Conservation (phyloP, 2,888 invertebrate genomes). For the Helicoverpa assulta region DNA sequence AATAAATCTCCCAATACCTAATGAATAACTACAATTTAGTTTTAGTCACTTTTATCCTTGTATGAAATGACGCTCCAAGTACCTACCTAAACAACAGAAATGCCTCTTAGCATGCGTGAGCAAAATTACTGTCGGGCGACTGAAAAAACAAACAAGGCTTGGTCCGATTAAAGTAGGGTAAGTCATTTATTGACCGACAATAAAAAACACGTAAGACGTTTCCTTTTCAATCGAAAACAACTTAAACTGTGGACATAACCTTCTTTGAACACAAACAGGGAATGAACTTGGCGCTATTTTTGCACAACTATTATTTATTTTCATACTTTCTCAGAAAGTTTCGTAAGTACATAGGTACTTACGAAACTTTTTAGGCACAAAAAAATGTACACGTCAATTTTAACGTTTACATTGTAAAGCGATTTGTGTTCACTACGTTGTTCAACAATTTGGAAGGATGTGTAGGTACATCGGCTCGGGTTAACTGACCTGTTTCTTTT, state of each 20-base stretch:
- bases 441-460: too few relatives aligned
- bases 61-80: background rate
- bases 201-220: constrained; percentile 22
- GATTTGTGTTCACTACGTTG: too few relatives aligned
- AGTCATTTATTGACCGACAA: constrained; percentile 24
- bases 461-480: too few relatives aligned
- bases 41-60: constrained; percentile 11
- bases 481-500: too few relatives aligned
- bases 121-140: constrained; percentile 4
- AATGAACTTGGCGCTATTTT: constrained; percentile 27
- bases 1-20: too few relatives aligned
- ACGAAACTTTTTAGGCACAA: constrained; percentile 9
- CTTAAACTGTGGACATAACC: constrained; percentile 18
- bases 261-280: constrained; percentile 19
- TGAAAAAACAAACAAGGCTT: constrained; percentile 38
- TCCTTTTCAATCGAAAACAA: constrained; percentile 37
- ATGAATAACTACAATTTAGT: background rate
- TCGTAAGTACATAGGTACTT: too few relatives aligned
- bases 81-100: background rate
- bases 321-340: constrained; percentile 26
- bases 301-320: constrained; percentile 5
- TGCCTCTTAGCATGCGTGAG: background rate
- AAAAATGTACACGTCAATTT: too few relatives aligned
- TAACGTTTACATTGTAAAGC: too few relatives aligned
- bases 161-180: constrained; percentile 15